A percentile compares a stretch with the other conserved stretches of the same genome.
Conservation (phyloP, 2,888 invertebrate species). For the Lasioglossum zephyrum region DNA sequence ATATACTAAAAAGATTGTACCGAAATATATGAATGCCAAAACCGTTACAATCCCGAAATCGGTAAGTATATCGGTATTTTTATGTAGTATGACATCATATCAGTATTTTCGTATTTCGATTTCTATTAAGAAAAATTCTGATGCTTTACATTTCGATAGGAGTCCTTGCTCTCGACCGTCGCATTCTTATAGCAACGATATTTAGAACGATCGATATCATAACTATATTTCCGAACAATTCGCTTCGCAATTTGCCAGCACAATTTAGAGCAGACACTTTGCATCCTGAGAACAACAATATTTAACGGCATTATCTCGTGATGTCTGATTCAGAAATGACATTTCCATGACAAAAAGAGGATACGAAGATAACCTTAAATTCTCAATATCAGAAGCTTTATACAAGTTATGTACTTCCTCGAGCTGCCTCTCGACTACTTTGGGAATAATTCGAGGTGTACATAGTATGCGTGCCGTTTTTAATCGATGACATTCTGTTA, state of each 20-base stretch:
- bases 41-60: background rate
- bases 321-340: background rate
- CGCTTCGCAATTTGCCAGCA: background rate
- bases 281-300: background rate
- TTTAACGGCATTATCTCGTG: background rate
- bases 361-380: constrained; percentile 16
- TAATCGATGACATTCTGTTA: background rate
- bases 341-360: constrained; percentile 1
- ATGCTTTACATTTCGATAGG: background rate
- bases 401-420: background rate
- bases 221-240: constrained; percentile 1
- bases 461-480: background rate
- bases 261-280: background rate
- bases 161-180: background rate
- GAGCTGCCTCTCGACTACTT: background rate
- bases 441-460: background rate
- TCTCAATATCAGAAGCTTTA: constrained; percentile 6
- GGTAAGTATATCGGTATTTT: background rate
- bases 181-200: background rate
- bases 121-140: background rate
- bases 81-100: background rate
- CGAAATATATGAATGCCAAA: background rate
- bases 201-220: constrained; percentile 2
- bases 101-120: background rate
- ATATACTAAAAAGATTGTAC: background rate